Evolutionary conservation across 2,113 vertebrate genomes (phyloP), one percentile per base, ranked within the genome.

Genomic region (Ciconia boyciana): DNA sequence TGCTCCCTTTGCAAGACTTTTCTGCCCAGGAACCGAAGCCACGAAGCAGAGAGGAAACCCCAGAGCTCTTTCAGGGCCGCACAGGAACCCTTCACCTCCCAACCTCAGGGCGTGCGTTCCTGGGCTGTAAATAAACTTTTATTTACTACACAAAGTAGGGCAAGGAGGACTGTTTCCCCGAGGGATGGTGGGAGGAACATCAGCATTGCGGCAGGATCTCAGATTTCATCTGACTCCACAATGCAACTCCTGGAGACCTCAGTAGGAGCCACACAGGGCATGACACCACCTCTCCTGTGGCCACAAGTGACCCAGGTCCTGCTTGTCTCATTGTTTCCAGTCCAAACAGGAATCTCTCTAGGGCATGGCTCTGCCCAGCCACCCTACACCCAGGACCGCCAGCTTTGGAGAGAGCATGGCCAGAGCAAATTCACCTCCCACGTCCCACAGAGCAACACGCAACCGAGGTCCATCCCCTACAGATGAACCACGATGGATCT

Each of bases 141-240:
- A 89, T 96, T 96, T 94, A 76, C 92, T 91, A 94, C 62, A 60
- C 52, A 69, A 91, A 95, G 62, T 74, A 93, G 93, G 90, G 69
- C 69, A 91, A 93, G 65, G 89, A 87, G 69, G 57, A 92, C 20
- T 1, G 1, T 29, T 88, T 93, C 86, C 85, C 66, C 2, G 1
- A 58, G 83, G 76, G 71, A 77, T 6, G 34, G 81, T 66, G 78
- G 44, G 65, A 95, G 75, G 92, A 93, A 90, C 46, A 87, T 51
- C 76, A 80, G 14, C 15, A 10, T 17, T 60, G 36, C 0, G 2
- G 60, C 77, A 79, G 62, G 43, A 89, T 75, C 51, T 87, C 75
- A 69, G 62, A 58, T 72, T 75, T 84, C 41, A 66, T 88, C 84
- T 22, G 62, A 36, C 44, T 65, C 39, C 78, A 81, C 60, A 79